phyloP scores from a whole-genome alignment of 1,140 invertebrate genomes.

The Rhopalosiphum padi region DNA sequence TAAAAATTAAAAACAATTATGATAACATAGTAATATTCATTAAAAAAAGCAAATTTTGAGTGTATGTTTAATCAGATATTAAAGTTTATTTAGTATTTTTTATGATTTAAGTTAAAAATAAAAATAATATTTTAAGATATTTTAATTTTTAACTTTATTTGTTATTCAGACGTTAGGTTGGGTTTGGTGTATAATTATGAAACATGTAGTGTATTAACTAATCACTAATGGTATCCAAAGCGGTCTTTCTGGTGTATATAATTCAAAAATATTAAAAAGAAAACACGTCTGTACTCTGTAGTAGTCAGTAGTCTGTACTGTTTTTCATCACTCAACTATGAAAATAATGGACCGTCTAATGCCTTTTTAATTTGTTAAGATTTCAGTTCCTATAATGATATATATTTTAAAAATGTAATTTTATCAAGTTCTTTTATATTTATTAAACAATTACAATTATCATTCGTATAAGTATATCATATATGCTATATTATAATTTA shows the following conservation, averaged over 20 bases:
- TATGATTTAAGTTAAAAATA: neutral
- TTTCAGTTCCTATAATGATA: constrained; percentile 1
- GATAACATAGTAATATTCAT: neutral
- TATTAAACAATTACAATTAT: neutral
- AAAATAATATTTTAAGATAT: too few species aligned
- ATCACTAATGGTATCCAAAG: neutral
- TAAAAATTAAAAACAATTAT: neutral
- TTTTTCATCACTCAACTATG: constrained; percentile 12
- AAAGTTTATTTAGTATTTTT: neutral
- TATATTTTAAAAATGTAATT: neutral
- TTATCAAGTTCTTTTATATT: neutral
- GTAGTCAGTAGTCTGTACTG: neutral
- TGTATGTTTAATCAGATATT: neutral
- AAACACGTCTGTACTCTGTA: neutral
- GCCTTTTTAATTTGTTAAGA: constrained; percentile 23
- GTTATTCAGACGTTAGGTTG: too few species aligned
- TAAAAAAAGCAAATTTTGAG: neutral
- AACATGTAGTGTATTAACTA: neutral
- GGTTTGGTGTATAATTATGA: too few species aligned
- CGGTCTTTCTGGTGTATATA: neutral
- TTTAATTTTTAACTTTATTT: too few species aligned
- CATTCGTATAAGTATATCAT: neutral
- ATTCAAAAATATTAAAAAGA: constrained; percentile 29
- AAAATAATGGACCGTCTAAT: neutral
- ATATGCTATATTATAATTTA: neutral